Evolutionary conservation across 2,113 vertebrate species (phyloP).

Genomic region (Elephantulus edwardii): DNA sequence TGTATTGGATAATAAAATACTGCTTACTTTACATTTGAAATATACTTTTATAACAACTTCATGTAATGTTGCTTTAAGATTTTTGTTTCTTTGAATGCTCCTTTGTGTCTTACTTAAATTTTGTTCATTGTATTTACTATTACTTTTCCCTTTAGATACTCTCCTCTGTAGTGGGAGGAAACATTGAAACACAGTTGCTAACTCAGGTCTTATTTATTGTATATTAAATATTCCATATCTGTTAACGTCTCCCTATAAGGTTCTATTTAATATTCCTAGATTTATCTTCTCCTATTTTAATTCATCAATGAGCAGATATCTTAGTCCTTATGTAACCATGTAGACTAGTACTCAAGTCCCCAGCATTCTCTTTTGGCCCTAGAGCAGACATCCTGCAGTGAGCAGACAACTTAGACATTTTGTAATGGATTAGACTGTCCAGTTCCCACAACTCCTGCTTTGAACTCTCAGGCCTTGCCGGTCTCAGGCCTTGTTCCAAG

Average conservation of each 20-base stretch:
- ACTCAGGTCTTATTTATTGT: background rate
- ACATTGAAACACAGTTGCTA: conserved; percentile 18
- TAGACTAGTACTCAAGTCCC: too few relatives aligned
- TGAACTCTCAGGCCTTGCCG: too few relatives aligned
- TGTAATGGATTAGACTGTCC: too few relatives aligned
- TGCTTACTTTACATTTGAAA: conserved; percentile 52
- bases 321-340: too few relatives aligned
- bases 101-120: conserved; percentile 30
- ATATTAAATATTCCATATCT: background rate
- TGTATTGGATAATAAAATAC: too few relatives aligned
- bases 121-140: conserved; percentile 25
- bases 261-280: background rate
- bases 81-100: conserved; percentile 27
- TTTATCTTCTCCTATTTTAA: conserved; percentile 23
- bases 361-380: too few relatives aligned
- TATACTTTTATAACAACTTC: conserved; percentile 23
- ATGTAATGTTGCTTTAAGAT: background rate
- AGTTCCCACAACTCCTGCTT: too few relatives aligned
- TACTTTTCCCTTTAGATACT: conserved; percentile 29
- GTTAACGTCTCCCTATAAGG: background rate
- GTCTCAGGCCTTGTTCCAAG: too few relatives aligned
- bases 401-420: too few relatives aligned
- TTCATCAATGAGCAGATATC: background rate
- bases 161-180: background rate
- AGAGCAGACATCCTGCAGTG: too few relatives aligned